A percentile compares a stretch with the other conserved stretches of the same genome.
Evolutionary conservation across 2,888 invertebrate species (phyloP).

Genomic region (Morinoia aosen): DNA sequence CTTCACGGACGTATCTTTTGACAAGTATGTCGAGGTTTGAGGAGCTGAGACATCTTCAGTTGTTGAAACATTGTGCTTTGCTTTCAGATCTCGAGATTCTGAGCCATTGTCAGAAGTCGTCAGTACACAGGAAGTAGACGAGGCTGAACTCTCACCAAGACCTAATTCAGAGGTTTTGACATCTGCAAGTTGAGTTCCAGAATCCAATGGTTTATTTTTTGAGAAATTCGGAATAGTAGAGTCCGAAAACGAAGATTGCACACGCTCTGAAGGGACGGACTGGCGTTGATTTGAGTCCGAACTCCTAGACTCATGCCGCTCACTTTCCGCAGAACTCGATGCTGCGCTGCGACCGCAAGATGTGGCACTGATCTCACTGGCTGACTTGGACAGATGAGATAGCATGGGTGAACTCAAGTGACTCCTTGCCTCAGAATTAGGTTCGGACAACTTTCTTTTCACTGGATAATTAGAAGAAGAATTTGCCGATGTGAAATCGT

Average conservation of each 20-base stretch:
- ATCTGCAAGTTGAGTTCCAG: neutral
- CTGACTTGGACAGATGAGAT: neutral
- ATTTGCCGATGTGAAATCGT: neutral
- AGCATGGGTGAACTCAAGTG: neutral
- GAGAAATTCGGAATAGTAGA: neutral
- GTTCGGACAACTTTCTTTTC: neutral
- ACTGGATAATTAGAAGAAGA: neutral
- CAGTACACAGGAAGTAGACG: neutral
- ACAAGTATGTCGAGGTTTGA: neutral
- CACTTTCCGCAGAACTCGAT: neutral
- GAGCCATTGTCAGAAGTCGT: neutral
- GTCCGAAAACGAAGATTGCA: neutral
- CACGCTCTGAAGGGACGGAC: neutral
- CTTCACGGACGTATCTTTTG: neutral
- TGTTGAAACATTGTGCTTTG: neutral
- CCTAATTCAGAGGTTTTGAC: neutral
- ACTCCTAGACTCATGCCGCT: neutral
- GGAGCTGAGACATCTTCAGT: neutral
- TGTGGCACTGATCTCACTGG: neutral
- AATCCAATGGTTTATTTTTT: neutral
- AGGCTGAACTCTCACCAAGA: neutral
- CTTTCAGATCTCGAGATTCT: neutral
- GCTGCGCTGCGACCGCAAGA: neutral
- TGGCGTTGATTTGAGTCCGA: neutral
- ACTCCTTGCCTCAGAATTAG: neutral